phyloP scores from a whole-genome alignment of 2,888 invertebrate genomes.

The Phymatocera aterrima region DNA sequence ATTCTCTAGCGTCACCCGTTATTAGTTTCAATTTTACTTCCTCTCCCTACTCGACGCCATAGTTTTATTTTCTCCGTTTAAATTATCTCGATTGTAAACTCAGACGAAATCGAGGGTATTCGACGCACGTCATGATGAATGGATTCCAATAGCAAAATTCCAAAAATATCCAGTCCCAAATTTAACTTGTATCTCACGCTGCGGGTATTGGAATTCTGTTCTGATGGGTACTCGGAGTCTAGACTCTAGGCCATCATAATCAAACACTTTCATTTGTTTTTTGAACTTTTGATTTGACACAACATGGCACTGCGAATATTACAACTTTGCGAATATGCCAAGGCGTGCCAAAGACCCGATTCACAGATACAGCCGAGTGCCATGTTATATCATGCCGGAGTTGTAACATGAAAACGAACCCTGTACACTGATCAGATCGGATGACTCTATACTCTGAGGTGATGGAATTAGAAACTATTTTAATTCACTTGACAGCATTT shows the following conservation, averaged over 20 bases:
- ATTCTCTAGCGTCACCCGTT: slow-evolving; percentile 14
- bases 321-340: slow-evolving; percentile 30
- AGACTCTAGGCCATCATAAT: not conserved
- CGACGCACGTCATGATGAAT: not conserved
- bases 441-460: slow-evolving; percentile 4
- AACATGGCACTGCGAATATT: not conserved
- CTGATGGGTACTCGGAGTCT: not conserved
- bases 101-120: not conserved
- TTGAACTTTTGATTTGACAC: slow-evolving; percentile 12
- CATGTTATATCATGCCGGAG: slow-evolving; percentile 16
- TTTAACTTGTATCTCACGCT: not conserved
- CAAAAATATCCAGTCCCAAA: not conserved
- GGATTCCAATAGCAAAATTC: not conserved
- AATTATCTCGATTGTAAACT: not conserved
- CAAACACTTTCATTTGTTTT: not conserved
- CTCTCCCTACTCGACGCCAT: not conserved
- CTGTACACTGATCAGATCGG: slow-evolving; percentile 34
- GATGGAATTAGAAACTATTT: not conserved
- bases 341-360: slow-evolving; percentile 42
- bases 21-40: not conserved
- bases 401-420: slow-evolving; percentile 20
- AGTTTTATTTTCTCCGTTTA: not conserved
- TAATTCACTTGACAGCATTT: not conserved
- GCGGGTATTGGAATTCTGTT: not conserved
- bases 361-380: slow-evolving; percentile 33